Evolutionary conservation across 92 coral and sea anemone genomes (phyloP), one percentile per base, ranked within the genome.

Genomic region (Heliopora coerulea): DNA sequence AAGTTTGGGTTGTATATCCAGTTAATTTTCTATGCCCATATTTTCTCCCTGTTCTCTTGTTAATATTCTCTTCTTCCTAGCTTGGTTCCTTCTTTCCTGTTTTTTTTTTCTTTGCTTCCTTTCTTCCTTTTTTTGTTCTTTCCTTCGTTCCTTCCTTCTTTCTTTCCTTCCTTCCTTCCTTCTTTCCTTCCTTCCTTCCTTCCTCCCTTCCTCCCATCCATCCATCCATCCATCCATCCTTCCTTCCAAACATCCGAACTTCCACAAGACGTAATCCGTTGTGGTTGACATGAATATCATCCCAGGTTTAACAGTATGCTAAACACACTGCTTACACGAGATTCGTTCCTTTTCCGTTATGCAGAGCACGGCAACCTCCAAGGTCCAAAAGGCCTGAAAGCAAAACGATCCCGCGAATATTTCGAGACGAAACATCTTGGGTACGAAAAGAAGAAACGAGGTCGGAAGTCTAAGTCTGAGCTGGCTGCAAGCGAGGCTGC

Each of bases 361-460:
- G 56, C 74, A 93, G 98, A 93, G 60, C 96, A 90, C 83, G 98
- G 98, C 42, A 93, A 93, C 79, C 81, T 93, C 7, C 91, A 90
- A 73, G 98, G 98, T 13, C 98, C 98, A 3, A 93, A 93, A 78
- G 98, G 98, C 39, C 77, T 93, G 62, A 93, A 93, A 65, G 98
- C 98, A 34, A 93, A 93, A 61, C 89, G 98, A 42, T 91, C 98
- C n/a, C 87, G 98, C 21, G 98, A 93, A 50, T 93, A 93, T 75
- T 93, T 93, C 59, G 98, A 93, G 67, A 96, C 91, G 24, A 93
- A 93, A 35, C 98, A 93, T 76, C 91, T 93, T 21, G 98, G 98
- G 15, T 82, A 87, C 56, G 98, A 93, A 80, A 93, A 93, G 69
- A 93, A 93, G 82, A 93, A 88, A 63, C 88, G 98, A 9, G 98